Evolutionary conservation across 2,797 vertebrate genomes (phyloP).

Genomic region (Todus mexicanus): DNA sequence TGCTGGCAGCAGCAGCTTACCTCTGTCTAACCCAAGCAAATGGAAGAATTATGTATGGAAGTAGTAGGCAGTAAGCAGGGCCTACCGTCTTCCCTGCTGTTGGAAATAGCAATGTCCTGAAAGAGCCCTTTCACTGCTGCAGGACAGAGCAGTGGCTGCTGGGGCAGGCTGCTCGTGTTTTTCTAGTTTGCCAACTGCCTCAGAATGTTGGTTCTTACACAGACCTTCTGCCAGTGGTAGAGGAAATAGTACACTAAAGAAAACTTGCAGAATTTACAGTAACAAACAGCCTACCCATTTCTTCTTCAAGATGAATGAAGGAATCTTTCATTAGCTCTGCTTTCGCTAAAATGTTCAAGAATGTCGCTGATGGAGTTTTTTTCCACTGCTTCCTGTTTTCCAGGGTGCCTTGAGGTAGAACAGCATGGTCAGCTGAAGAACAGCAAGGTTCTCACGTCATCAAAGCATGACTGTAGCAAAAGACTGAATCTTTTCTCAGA

Average conservation of each 20-base stretch:
- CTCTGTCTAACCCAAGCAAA: not conserved
- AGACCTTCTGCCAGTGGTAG: not conserved
- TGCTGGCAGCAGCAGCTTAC: not conserved
- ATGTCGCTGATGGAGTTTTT: too few species aligned
- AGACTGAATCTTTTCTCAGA: too few species aligned
- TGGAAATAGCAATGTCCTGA: not conserved
- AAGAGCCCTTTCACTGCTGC: not conserved
- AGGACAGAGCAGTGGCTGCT: not conserved
- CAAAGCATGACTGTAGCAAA: too few species aligned
- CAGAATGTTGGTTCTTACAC: not conserved
- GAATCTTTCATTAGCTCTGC: not conserved
- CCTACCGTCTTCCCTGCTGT: not conserved
- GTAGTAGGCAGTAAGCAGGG: not conserved
- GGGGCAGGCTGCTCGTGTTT: not conserved
- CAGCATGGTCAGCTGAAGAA: not conserved
- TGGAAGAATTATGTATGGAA: not conserved
- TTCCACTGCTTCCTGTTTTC: too few species aligned
- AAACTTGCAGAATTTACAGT: not conserved
- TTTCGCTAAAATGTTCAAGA: too few species aligned
- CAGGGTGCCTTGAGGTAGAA: too few species aligned
- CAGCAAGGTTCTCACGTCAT: too few species aligned
- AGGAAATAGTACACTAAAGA: not conserved
- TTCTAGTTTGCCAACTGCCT: not conserved
- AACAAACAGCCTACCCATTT: constrained; percentile 55
- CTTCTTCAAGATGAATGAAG: constrained; percentile 28